These are phyloP conservation scores for Drosophila kambysellisi DNA, from an alignment of 2,888 invertebrate species.

Conservation along the genomic window DNA sequence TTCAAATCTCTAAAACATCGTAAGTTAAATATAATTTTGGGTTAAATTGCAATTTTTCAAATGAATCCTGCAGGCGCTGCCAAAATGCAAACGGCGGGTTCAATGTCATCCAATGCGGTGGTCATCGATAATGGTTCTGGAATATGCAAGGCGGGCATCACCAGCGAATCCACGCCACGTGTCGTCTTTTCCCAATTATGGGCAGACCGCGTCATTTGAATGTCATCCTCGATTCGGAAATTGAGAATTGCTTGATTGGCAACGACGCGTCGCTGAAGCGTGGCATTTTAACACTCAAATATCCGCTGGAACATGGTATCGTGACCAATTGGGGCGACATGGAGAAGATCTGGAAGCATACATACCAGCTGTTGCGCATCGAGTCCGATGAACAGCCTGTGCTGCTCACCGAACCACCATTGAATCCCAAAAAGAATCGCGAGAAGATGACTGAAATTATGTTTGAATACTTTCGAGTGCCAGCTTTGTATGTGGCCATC, in stretches of 20 bases:
- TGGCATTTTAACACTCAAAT: constrained; percentile 61
- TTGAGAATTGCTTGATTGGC: constrained; percentile 87
- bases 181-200: constrained; percentile 63
- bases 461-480: constrained; percentile 65
- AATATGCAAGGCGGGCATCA: constrained; percentile 91
- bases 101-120: constrained; percentile 27
- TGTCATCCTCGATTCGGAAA: constrained; percentile 94
- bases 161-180: constrained; percentile 92
- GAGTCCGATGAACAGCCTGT: constrained; percentile 49
- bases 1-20: constrained; percentile 49
- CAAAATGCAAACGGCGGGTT: constrained; percentile 38
- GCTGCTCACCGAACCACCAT: constrained; percentile 66
- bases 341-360: constrained; percentile 66
- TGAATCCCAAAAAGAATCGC: constrained; percentile 64
- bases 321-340: constrained; percentile 66
- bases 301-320: constrained; percentile 67
- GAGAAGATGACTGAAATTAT: constrained; percentile 70
- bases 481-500: constrained; percentile 65
- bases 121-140: constrained; percentile 70
- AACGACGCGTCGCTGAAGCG: constrained; percentile 87
- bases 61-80: constrained; percentile 19
- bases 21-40: constrained; percentile 28
- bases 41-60: background rate
- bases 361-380: constrained; percentile 40
- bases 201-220: constrained; percentile 85